Percentiles rank a stretch among this genome's conserved stretches.
Conservation (phyloP, 2,113 vertebrate species). For the Calidris pygmaea region DNA sequence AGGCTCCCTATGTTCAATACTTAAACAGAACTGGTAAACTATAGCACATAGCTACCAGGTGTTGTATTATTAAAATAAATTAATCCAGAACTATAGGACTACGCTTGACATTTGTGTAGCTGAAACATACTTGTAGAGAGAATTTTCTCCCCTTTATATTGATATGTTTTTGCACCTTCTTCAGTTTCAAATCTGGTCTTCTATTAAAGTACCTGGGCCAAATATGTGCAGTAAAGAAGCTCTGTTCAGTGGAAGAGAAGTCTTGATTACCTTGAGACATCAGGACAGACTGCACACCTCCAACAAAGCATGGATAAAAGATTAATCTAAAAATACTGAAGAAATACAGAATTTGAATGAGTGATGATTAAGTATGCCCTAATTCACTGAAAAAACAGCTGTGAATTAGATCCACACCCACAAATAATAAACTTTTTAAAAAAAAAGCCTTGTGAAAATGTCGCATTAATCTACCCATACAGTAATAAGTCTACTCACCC, state of each 20-base stretch:
- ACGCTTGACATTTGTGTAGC: not conserved
- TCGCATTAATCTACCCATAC: conserved; percentile 48
- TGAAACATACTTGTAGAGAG: not conserved
- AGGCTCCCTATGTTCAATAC: not conserved
- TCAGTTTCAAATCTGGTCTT: not conserved
- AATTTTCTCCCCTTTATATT: not conserved
- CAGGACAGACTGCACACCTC: not conserved
- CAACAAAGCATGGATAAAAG: not conserved
- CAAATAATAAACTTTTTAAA: conserved; percentile 42
- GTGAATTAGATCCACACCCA: conserved; percentile 52
- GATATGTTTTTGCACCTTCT: not conserved
- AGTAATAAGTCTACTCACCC: conserved; percentile 55
- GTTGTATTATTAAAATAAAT: not conserved
- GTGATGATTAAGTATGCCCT: not conserved
- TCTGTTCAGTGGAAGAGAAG: not conserved
- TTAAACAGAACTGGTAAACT: not conserved
- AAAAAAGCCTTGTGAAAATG: conserved; percentile 40
- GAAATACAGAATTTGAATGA: conserved; percentile 14
- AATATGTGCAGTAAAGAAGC: not conserved
- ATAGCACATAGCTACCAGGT: not conserved
- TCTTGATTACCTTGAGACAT: not conserved
- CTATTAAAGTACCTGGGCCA: not conserved
- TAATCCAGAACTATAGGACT: not conserved
- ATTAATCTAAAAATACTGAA: not conserved
- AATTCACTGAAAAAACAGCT: conserved; percentile 37